phyloP scores from a whole-genome alignment of 2,888 invertebrate species.

The Scaptomyza polygonia region DNA sequence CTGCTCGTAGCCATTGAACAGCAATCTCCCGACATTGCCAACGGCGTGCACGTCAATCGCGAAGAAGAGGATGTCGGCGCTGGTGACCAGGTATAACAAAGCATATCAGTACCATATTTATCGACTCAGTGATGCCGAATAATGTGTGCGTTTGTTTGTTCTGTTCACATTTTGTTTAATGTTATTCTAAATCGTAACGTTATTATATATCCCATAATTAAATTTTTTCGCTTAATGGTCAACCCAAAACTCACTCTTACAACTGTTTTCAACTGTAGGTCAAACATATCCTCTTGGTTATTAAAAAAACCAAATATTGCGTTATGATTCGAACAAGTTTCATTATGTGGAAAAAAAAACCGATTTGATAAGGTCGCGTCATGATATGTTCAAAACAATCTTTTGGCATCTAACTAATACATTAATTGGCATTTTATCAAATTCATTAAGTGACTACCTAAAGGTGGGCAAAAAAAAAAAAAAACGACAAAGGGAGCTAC shows the following conservation, averaged over 20 bases:
- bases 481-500: no score
- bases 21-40: slow-evolving; percentile 97
- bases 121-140: slow-evolving; percentile 50
- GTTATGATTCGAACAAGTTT: not conserved
- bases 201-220: slow-evolving; percentile 25
- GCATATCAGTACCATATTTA: slow-evolving; percentile 35
- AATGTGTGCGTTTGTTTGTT: slow-evolving; percentile 68
- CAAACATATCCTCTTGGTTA: not conserved
- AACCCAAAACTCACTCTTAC: slow-evolving; percentile 27
- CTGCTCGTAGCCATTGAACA: slow-evolving; percentile 99
- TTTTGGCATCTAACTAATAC: slow-evolving; percentile 19
- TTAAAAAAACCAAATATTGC: not conserved
- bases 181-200: slow-evolving; percentile 43
- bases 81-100: slow-evolving; percentile 94
- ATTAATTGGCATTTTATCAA: slow-evolving; percentile 33
- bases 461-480: not conserved
- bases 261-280: slow-evolving; percentile 2
- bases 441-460: slow-evolving; percentile 4
- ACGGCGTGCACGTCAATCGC: slow-evolving; percentile 95
- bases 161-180: slow-evolving; percentile 61
- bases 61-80: slow-evolving; percentile 97
- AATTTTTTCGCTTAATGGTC: slow-evolving; percentile 37
- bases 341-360: not conserved
- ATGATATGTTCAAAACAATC: not conserved
- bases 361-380: not conserved